phyloP scores from a whole-genome alignment of 2,797 vertebrate genomes.

The Acanthurus lineatus region DNA sequence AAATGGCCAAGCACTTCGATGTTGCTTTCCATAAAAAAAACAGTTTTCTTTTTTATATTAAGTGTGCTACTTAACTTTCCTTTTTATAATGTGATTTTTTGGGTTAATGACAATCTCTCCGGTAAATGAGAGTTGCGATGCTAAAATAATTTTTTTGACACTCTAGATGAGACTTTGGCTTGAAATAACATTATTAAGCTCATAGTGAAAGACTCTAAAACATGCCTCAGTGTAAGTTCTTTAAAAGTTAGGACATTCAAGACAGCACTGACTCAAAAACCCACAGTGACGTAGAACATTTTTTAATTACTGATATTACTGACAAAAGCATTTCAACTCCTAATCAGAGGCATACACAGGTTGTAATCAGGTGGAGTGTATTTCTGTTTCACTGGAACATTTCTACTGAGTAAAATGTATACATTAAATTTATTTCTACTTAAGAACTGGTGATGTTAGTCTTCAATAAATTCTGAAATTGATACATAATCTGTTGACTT shows the following conservation, averaged over 20 bases:
- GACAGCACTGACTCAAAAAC: too few species aligned
- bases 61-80: neutral
- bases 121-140: neutral
- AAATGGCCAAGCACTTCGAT: neutral
- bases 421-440: neutral
- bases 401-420: neutral
- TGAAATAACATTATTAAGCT: neutral
- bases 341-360: neutral
- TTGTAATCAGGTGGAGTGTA: neutral
- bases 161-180: neutral
- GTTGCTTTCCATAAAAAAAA: neutral
- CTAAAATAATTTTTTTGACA: neutral
- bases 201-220: neutral
- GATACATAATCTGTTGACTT: neutral
- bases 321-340: neutral
- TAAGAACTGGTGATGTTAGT: neutral
- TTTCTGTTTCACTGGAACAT: neutral
- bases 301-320: neutral
- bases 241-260: neutral
- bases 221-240: neutral
- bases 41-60: neutral
- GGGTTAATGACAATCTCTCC: neutral
- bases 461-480: slow-evolving; percentile 7
- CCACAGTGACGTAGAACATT: too few species aligned
- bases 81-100: neutral